Evolutionary conservation across 2,888 invertebrate species (phyloP), one percentile per base, ranked within the genome.

Genomic region (Branchinecta sandiegonensis): DNA sequence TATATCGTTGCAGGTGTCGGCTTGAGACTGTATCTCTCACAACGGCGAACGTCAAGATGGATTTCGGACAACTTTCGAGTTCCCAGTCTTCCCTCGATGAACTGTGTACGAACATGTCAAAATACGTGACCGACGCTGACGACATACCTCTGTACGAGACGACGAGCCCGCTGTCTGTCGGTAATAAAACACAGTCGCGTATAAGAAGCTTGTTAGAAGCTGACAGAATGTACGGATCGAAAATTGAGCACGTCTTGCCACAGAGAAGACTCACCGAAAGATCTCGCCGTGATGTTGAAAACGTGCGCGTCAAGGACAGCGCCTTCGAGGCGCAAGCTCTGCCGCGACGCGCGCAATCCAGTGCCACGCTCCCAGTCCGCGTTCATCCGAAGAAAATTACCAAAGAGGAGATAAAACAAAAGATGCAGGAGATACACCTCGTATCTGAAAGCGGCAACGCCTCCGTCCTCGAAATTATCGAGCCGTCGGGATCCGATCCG

Each of bases 401-500:
- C 69, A 56, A 70, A 37, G 72, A 73, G 37, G 74, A 74, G 63
- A 70, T 74, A 10, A 70, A 71, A 46, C 70, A 71, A 12, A 71
- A 71, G 56, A 66, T 74, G 37, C 71, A 73, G 63, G 73, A 73
- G 65, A 65, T 74, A 13, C 72, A 72, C 10, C 70, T 74, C n/a
- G 72, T 72, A 0, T 74, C 74, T 12, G 74, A 74, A 65, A 73
- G 72, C 65, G 74, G 74, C 3, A 73, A 73, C 14, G 74, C 74
- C 13, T 75, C 75, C 10, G 75, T 76, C 13, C 70, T 76, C 64
- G 76, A 76, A 71, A 75, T 76, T n/a, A 73, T 76, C 46, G 76
- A 76, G 68, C 75, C 76, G 1, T 72, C 73, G 10, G 73, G 74
- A 46, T 74, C 73, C 70, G 75, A 75, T 63, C 73, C 73, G 50